These are phyloP conservation scores for Chelonoidis abingdonii DNA, from an alignment of 2,113 vertebrate genomes.

Conservation along the genomic window DNA sequence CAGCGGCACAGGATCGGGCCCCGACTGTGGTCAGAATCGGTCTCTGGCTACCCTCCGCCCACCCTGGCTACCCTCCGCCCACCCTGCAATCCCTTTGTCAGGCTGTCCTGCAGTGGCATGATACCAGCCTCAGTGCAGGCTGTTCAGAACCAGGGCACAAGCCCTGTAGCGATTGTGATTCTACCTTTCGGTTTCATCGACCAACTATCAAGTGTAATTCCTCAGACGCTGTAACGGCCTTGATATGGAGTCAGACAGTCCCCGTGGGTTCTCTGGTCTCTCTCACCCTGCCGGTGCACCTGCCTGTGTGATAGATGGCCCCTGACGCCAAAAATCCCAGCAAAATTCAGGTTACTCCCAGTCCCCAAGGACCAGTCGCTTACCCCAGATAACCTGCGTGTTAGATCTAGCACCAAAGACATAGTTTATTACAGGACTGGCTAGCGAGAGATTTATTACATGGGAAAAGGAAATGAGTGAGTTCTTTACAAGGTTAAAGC, in stretches of 20 bases:
- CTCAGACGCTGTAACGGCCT: neutral
- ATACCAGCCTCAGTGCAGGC: neutral
- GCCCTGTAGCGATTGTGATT: neutral
- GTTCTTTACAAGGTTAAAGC: neutral
- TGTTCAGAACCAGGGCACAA: too few species aligned
- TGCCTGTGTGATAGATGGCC: neutral
- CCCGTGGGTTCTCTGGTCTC: neutral
- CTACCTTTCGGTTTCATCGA: neutral
- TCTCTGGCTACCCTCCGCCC: neutral
- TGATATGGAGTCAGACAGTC: neutral
- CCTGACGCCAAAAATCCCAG: neutral
- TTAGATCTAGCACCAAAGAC: neutral
- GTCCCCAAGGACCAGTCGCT: too few species aligned
- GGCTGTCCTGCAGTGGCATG: neutral
- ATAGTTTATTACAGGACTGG: too few species aligned
- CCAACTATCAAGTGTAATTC: neutral
- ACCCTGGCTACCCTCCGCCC: accelerated
- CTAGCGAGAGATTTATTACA: neutral
- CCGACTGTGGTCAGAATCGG: neutral
- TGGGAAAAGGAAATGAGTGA: neutral
- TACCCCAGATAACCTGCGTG: neutral
- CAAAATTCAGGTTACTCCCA: neutral
- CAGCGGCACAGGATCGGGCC: neutral
- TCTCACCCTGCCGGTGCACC: neutral
- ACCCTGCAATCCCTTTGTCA: neutral